These are phyloP conservation scores for Diadema setosum DNA, from an alignment of 35 echinoderm and acorn worm species.

Conservation along the genomic window DNA sequence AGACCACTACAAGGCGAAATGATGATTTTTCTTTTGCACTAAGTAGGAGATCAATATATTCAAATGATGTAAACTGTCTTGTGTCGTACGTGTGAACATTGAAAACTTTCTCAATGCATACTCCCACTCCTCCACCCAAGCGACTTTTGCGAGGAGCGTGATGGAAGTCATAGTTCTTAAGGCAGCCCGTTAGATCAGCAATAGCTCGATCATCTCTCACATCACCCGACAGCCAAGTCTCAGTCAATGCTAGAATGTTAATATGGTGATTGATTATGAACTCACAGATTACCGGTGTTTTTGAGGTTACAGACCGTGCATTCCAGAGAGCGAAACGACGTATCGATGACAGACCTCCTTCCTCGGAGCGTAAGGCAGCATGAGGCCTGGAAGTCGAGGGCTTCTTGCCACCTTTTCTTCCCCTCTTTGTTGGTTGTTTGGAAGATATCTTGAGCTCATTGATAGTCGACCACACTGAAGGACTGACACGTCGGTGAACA, in stretches of 20 bases:
- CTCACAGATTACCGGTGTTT: conserved; percentile 36
- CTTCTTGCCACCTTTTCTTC: not conserved
- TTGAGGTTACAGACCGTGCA: conserved; percentile 61
- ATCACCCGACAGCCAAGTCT: conserved; percentile 70
- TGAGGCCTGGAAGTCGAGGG: not conserved
- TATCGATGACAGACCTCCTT: not conserved
- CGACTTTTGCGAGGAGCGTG: conserved; percentile 34
- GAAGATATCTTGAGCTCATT: not conserved
- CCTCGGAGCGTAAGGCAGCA: not conserved
- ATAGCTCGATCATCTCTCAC: conserved; percentile 40
- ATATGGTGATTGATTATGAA: conserved; percentile 30
- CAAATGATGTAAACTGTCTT: too few relatives aligned
- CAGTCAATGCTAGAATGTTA: conserved; percentile 57
- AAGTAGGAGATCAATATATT: too few relatives aligned
- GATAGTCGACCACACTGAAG: not conserved
- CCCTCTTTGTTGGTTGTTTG: not conserved
- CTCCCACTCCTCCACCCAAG: conserved; percentile 29
- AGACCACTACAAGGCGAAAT: too few relatives aligned
- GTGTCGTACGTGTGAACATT: not conserved
- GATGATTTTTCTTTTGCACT: too few relatives aligned
- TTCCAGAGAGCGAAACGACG: conserved; percentile 59
- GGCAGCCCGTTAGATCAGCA: conserved; percentile 38
- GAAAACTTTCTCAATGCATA: conserved; percentile 12
- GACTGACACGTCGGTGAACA: not conserved
- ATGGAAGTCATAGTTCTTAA: conserved; percentile 49